Conservation (phyloP, 2,888 invertebrate genomes). For the Agrochola circellaris region DNA sequence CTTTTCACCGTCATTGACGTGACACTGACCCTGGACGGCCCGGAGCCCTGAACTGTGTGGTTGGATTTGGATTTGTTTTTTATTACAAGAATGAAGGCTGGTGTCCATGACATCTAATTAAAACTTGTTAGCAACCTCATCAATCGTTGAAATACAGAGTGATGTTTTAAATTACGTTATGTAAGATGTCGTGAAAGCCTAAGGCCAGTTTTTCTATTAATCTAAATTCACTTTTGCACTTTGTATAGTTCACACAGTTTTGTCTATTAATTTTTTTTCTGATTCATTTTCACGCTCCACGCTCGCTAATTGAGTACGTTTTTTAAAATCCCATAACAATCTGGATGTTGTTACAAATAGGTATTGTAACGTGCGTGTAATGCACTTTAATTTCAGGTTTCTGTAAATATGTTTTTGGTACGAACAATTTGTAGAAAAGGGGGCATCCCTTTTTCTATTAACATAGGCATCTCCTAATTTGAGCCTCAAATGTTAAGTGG, state of each 20-base stretch:
- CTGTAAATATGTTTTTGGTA: conserved; percentile 10
- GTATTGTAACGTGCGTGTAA: not conserved
- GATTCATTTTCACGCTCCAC: not conserved
- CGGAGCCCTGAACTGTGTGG: not conserved
- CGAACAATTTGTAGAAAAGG: not conserved
- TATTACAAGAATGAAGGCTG: not conserved
- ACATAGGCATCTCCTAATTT: not conserved
- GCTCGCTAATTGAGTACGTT: not conserved
- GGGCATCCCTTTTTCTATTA: not conserved
- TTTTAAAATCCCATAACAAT: not conserved
- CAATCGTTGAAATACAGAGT: not conserved
- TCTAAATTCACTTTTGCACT: not conserved
- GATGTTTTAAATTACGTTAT: conserved; percentile 1
- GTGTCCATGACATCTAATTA: conserved; percentile 35
- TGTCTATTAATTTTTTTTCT: not conserved
- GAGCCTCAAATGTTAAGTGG: not conserved
- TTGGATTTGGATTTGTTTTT: not conserved
- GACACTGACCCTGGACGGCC: not conserved
- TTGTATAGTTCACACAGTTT: not conserved
- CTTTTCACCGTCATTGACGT: not conserved
- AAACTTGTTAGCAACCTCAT: not conserved
- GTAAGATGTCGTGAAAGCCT: conserved; percentile 3
- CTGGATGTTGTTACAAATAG: not conserved
- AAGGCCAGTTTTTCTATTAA: not conserved
- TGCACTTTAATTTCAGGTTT: conserved; percentile 38